phyloP scores from a whole-genome alignment of 35 echinoderm and acorn worm genomes.

The Lytechinus variegatus region DNA sequence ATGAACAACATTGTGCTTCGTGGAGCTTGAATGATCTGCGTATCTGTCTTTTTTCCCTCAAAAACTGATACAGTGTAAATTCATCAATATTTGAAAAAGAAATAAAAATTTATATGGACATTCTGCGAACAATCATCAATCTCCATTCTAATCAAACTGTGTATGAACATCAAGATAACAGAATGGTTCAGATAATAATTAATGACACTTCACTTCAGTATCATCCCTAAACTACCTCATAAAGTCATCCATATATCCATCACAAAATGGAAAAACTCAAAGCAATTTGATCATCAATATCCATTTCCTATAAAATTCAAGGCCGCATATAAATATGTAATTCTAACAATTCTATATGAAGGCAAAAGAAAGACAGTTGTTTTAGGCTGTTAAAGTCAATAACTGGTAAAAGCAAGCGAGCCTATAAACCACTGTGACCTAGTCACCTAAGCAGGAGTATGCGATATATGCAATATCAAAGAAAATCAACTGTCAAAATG shows the following conservation, averaged over 20 bases:
- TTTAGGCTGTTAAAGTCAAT: not conserved
- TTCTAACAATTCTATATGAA: not conserved
- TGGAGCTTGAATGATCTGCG: not conserved
- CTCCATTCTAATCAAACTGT: not conserved
- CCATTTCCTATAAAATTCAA: not conserved
- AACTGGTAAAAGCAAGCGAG: not conserved
- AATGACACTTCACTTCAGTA: not conserved
- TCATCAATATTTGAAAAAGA: not conserved
- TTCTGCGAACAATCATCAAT: not conserved
- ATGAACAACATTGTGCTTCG: not conserved
- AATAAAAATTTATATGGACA: not conserved
- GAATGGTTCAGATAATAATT: not conserved
- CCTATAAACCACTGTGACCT: not conserved
- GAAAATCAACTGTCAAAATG: not conserved
- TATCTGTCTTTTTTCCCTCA: not conserved
- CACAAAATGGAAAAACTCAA: not conserved
- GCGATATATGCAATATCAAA: not conserved
- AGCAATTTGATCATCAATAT: not conserved
- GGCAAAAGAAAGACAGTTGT: not conserved
- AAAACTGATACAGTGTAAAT: not conserved
- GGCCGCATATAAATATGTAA: not conserved
- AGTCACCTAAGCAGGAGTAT: not conserved
- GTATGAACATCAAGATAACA: not conserved
- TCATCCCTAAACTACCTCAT: not conserved
- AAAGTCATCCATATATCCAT: not conserved